Base-by-base conservation (phyloP, 2,888 invertebrate species). In the Muschampia plurimacula region DNA sequence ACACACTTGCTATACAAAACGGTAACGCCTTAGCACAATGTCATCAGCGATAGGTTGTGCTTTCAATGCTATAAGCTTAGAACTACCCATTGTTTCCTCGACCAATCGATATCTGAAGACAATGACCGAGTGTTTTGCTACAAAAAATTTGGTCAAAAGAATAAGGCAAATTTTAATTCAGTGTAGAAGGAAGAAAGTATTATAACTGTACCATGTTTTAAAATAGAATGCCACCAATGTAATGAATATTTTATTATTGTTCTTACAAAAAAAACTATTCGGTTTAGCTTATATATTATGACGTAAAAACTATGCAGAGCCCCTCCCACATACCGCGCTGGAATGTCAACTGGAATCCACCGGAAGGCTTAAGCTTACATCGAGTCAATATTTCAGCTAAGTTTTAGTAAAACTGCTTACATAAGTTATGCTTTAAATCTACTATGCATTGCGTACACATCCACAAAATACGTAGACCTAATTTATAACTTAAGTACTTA, bases 251-350 rank as follows among this genome's bases (percentile, higher is more conserved):
- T 28, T 4, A 55, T 55, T 9, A 55, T 55, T 55, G 44, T n/a
- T n/a, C 22, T 57, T 66, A 10, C 6, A 59, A 13, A 2, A 60
- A 9, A 44, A 39, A 57, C 41, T 55, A 55, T 39, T 39, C 52
- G 52, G 39, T 39, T 52, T 4, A 10, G 15, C 59, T 32, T 12
- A 68, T 46, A 46, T 36, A 55, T 36, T 52, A 64, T 77, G 75
- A 82, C 81, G 78, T 77, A 78, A 77, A 77, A 80, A 78, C 77
- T 81, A 79, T 79, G 79, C 80, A 80, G 81, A 80, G 84, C 85
- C 87, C 83, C 85, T 85, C 86, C 88, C 84, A 76, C 72, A 76
- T 78, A 76, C 74, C 68, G 75, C 75, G 68, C 71, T 78, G 78
- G 78, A 72, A 77, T 78, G 79, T 77, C 76, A 77, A 75, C n/a